phyloP scores from a whole-genome alignment of 2,797 vertebrate species.

The Anguilla obscura region DNA sequence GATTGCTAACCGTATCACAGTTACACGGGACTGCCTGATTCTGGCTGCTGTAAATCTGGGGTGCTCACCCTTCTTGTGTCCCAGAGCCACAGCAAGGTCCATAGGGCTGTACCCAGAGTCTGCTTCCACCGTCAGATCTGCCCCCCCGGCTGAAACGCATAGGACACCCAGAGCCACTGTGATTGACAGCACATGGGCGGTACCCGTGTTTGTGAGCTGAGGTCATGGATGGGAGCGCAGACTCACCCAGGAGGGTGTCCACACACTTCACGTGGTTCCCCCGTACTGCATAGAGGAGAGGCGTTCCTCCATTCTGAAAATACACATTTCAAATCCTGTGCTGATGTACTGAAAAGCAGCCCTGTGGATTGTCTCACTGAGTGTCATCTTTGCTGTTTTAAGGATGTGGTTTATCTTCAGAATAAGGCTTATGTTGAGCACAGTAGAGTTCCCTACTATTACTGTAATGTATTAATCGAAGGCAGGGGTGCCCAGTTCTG shows the following conservation, averaged over 20 bases:
- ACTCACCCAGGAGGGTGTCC: slow-evolving; percentile 84
- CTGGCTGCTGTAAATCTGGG: not conserved
- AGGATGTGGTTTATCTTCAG: not conserved
- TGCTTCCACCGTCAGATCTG: slow-evolving; percentile 91
- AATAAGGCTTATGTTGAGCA: not conserved
- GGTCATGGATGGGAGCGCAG: not conserved
- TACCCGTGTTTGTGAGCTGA: not conserved
- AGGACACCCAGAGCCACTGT: not conserved
- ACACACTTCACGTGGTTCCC: slow-evolving; percentile 94
- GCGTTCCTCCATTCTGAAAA: slow-evolving; percentile 92
- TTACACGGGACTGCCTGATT: not conserved
- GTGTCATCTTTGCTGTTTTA: not conserved
- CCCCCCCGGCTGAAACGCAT: slow-evolving; percentile 77
- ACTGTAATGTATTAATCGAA: too few relatives aligned
- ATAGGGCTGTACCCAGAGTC: slow-evolving; percentile 95
- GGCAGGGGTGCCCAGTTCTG: too few relatives aligned
- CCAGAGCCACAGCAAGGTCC: slow-evolving; percentile 91
- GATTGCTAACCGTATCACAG: not conserved
- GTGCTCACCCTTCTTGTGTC: slow-evolving; percentile 84
- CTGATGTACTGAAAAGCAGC: not conserved
- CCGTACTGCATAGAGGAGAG: slow-evolving; percentile 91
- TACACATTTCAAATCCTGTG: slow-evolving; percentile 4
- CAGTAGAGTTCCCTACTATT: too few relatives aligned
- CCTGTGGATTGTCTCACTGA: not conserved
- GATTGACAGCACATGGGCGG: not conserved